Base-by-base conservation (phyloP, 2,797 vertebrate genomes). In the Microctenopoma stevenorrisi region DNA sequence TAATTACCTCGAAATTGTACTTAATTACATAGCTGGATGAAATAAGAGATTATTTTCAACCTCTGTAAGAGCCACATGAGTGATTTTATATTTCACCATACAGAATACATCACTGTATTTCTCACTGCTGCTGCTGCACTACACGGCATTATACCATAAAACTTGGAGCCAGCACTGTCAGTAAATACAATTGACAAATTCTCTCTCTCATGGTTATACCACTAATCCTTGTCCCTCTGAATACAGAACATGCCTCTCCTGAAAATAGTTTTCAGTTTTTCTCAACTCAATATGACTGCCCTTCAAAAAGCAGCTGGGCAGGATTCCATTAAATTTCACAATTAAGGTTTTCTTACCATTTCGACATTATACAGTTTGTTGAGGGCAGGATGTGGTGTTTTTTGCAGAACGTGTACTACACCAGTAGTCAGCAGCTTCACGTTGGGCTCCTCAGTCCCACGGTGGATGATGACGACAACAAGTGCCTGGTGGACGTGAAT, bases 401-500 rank as follows among this genome's bases (percentile, higher is more conserved):
- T 13, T 94, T 95, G 53, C 94, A 99, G 98, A 98, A 96, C n/a
- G 96, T 98, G 87, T 99, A 98, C 94, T 99, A 99, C 94, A 97
- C 95, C 18, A 97, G 94, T 83, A 93, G 92, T 44, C 96, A 98
- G 93, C 96, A 95, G 93, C 90, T 99, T 61, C 96, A 96, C 0
- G 88, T 99, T 53, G 97, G 98, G 30, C 86, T 96, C 71, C 93
- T 99, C 86, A 99, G 97, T 85, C 96, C 98, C 84, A 99, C 97
- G 0, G 75, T 98, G 0, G 98, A 98, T 0, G 97, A 99, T 0
- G 96, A 98, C 2, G 98, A 99, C 94, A 99, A 98, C 93, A 95
- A 96, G 92, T 99, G 98, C 93, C 94, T 99, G 95, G 97, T 99
- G 87, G 98, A 99, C 8, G 96, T 99, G 85, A 99, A 99, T 79